Evolutionary conservation across 1,140 invertebrate species (phyloP), one percentile per base, ranked within the genome.

Genomic region (Penaeus japonicus): DNA sequence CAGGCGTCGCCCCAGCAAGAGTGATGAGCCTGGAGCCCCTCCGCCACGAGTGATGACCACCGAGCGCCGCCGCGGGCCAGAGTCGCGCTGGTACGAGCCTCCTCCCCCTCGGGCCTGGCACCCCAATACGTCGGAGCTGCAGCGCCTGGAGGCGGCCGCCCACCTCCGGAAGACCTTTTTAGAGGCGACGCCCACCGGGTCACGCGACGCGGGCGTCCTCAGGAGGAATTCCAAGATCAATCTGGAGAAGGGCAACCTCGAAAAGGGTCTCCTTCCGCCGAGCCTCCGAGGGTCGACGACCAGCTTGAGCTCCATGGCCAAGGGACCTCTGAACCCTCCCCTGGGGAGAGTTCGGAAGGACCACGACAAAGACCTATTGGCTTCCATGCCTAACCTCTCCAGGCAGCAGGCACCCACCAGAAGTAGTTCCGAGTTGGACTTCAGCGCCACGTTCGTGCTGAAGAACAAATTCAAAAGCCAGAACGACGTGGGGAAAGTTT

Each of bases 51-150:
- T 65, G 53, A 88, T 88, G 87, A 88, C 65, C 5, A 59, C 78
- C 65, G 59, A 73, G 78, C 80, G 87, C 70, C 70, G 70, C 27
- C 70, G 70, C 27, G 70, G 70, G 24, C 35, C 70, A 30, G 70
- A 73, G 27, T n/a, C 70, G 20, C 65, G 70, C 24, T 88, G 87
- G 87, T 88, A 84, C 39, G 87, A 88, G 30, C 87, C 80, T 1
- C 87, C 87, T 12, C 17, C 87, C 17, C 79, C 80, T 0, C 24
- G 87, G 70, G 73, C 59, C 70, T 88, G 87, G 87, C 65, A 83
- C 32, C 80, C 87, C 5, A 82, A 54, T 27, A 4, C 54, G 4
- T 35, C 87, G 4, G 30, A 73, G 30, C 87, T 88, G 0, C 62
- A 83, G 27, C 47, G 80, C 20, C 47, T 88, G 30, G 35, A 88